A percentile compares a stretch with the other conserved stretches of the same genome.
phyloP scores from a whole-genome alignment of 2,888 invertebrate species.

The Rhingia campestris region DNA sequence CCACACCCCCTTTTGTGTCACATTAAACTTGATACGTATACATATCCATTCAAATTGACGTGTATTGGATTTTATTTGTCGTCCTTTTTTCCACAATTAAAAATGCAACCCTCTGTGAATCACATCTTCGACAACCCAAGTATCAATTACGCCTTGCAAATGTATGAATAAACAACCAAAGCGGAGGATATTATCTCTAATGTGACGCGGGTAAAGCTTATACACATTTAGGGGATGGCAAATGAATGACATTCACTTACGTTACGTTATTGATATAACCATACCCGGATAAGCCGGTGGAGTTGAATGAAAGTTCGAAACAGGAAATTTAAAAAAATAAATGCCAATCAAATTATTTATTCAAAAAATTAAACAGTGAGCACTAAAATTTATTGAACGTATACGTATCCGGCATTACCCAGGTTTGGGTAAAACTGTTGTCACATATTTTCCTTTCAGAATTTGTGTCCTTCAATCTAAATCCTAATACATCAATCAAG shows the following conservation, averaged over 20 bases:
- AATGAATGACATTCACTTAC: background rate
- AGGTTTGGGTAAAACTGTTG: too few relatives aligned
- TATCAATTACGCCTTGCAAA: conserved; percentile 64
- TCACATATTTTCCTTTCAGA: too few relatives aligned
- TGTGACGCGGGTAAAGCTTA: conserved; percentile 27
- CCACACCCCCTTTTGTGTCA: background rate
- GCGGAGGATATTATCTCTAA: conserved; percentile 49
- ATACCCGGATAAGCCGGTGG: conserved; percentile 49
- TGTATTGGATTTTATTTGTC: conserved; percentile 28
- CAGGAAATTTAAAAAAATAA: too few relatives aligned
- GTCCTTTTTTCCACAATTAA: conserved; percentile 59
- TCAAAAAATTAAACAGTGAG: too few relatives aligned
- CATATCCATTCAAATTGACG: conserved; percentile 11
- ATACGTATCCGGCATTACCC: too few relatives aligned
- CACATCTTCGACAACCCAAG: conserved; percentile 56
- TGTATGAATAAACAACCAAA: conserved; percentile 27
- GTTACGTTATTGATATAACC: conserved; percentile 39
- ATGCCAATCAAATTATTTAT: too few relatives aligned
- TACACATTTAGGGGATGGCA: background rate
- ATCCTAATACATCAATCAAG: conserved; percentile 34
- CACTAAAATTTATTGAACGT: too few relatives aligned
- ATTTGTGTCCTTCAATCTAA: conserved; percentile 16
- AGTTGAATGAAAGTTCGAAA: background rate
- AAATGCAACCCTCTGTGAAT: conserved; percentile 64
- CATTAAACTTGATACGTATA: conserved; percentile 37